These are phyloP conservation scores for Sphyrna mokarran DNA, from an alignment of 2,113 vertebrate species.

Conservation along the genomic window DNA sequence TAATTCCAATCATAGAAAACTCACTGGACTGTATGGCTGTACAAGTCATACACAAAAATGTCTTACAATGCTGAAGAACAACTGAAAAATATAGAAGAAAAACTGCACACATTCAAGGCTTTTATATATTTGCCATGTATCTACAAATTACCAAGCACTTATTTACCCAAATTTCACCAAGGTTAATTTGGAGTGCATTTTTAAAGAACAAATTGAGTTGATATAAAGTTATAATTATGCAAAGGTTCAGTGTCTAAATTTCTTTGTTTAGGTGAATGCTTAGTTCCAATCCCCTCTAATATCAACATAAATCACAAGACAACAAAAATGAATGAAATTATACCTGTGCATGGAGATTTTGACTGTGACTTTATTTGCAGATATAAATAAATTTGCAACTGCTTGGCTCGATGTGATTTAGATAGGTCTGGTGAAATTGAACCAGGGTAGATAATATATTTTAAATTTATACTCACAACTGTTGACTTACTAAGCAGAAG, in stretches of 20 bases:
- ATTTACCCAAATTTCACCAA: slow-evolving; percentile 1
- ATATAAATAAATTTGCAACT: background rate
- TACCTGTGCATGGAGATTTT: background rate
- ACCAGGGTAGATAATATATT: background rate
- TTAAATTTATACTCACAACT: background rate
- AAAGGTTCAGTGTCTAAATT: background rate
- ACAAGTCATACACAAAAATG: background rate
- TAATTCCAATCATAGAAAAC: background rate
- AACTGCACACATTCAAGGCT: background rate
- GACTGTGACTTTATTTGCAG: background rate
- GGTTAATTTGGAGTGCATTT: background rate
- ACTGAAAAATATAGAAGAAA: background rate
- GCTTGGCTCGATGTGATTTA: background rate
- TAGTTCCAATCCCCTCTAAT: background rate
- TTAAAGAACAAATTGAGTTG: background rate
- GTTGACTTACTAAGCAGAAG: background rate
- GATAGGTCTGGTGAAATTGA: too few species aligned
- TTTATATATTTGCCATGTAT: background rate
- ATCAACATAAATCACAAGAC: background rate
- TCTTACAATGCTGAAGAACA: background rate
- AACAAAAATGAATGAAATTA: background rate
- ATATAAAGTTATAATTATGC: background rate
- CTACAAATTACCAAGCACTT: background rate
- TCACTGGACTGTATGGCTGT: background rate
- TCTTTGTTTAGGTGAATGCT: slow-evolving; percentile 4